Percentiles rank a stretch among this genome's conserved stretches.
These are phyloP conservation scores for Cebidichthys violaceus DNA, from an alignment of 2,113 vertebrate genomes.

Conservation along the genomic window DNA sequence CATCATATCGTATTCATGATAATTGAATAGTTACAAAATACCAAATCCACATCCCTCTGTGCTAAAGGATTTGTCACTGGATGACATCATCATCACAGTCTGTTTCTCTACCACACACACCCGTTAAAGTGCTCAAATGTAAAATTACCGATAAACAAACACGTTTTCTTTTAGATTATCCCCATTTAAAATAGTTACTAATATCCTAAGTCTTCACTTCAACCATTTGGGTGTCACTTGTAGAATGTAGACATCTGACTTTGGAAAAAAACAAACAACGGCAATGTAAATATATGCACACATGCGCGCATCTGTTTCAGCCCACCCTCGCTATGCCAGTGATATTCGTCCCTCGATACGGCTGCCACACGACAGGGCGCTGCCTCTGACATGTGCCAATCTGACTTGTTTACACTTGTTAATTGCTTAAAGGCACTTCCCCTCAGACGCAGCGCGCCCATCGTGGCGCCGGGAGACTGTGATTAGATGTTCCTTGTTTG, in stretches of 20 bases:
- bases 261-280: not conserved
- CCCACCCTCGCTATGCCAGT: not conserved
- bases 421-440: conserved; percentile 57
- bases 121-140: not conserved
- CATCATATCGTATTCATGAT: too few species aligned
- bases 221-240: not conserved
- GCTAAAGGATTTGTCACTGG: conserved; percentile 29
- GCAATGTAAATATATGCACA: not conserved
- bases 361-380: conserved; percentile 11
- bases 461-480: conserved; percentile 36
- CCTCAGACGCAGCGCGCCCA: not conserved
- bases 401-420: conserved; percentile 56
- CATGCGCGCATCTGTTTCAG: not conserved
- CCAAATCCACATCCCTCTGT: too few species aligned
- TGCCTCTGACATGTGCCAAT: conserved; percentile 55
- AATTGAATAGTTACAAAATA: too few species aligned
- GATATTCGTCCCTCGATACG: not conserved
- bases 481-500: conserved; percentile 64
- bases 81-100: conserved; percentile 10
- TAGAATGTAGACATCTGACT: not conserved
- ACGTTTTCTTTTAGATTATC: too few species aligned
- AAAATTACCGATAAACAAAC: not conserved
- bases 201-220: not conserved
- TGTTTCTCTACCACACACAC: not conserved
- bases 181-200: not conserved